These are phyloP conservation scores for Campylomormyrus numenius DNA, from an alignment of 2,113 vertebrate genomes.

Conservation along the genomic window DNA sequence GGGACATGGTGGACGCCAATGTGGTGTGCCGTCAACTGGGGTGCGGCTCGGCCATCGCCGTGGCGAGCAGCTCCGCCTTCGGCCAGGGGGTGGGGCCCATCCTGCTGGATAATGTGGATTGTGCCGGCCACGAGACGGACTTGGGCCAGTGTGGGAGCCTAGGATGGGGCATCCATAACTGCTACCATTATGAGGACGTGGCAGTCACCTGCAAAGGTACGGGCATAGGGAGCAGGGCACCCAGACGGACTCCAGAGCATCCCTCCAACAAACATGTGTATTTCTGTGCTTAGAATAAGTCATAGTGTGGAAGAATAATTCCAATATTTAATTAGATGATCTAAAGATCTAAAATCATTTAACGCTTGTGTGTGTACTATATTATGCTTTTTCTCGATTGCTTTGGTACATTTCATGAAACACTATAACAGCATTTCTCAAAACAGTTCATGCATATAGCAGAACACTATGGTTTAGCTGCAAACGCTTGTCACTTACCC, in stretches of 20 bases:
- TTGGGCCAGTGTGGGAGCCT: conserved; percentile 78
- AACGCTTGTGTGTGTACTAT: neutral
- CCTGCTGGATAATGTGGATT: conserved; percentile 89
- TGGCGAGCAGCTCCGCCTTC: conserved; percentile 69
- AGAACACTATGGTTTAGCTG: no score
- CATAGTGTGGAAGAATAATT: neutral
- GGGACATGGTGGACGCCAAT: conserved; percentile 90
- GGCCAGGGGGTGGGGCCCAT: conserved; percentile 79
- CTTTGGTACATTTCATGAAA: no score
- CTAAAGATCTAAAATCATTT: neutral
- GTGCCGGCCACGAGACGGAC: conserved; percentile 70
- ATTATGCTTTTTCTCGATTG: neutral
- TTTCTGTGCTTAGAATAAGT: neutral
- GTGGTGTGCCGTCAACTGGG: conserved; percentile 85
- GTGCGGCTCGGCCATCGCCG: conserved; percentile 69
- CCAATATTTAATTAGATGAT: neutral
- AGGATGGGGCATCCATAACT: conserved; percentile 92
- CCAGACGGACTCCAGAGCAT: neutral
- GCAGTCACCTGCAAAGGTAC: conserved; percentile 80
- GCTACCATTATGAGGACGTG: conserved; percentile 95
- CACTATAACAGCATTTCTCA: no score
- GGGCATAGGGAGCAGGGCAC: neutral
- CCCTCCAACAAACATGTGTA: neutral
- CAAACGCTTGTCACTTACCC: no score
- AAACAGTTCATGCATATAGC: no score